Evolutionary conservation across 35 echinoderm and acorn worm species (phyloP).

Genomic region (Lytechinus variegatus): DNA sequence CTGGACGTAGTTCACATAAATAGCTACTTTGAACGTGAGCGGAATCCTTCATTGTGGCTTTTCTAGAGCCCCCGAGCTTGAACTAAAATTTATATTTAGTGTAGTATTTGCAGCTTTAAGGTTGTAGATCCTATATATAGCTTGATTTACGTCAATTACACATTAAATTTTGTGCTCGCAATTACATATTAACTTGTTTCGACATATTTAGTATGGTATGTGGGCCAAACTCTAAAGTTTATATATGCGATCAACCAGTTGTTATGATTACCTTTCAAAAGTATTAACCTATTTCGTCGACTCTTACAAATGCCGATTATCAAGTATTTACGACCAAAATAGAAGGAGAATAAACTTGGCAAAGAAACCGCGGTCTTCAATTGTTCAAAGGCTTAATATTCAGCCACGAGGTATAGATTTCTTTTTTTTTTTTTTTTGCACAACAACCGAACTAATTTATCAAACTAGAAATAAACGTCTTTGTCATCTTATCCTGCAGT

Average conservation of each 20-base stretch:
- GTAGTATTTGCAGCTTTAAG: not conserved
- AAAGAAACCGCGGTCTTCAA: not conserved
- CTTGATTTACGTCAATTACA: not conserved
- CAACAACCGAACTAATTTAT: conserved; percentile 38
- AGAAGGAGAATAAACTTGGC: not conserved
- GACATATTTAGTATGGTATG: not conserved
- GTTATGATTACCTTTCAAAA: not conserved
- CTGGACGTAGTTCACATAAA: not conserved
- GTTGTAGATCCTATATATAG: not conserved
- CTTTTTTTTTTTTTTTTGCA: not conserved
- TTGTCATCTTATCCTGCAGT: conserved; percentile 25
- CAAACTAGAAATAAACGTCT: conserved; percentile 32
- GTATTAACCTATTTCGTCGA: not conserved
- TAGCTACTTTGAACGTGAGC: not conserved
- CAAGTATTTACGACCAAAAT: not conserved
- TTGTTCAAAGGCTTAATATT: conserved; percentile 8
- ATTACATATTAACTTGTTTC: not conserved
- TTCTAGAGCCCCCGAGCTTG: not conserved
- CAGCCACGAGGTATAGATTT: conserved; percentile 22
- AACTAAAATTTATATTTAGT: not conserved
- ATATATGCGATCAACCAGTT: not conserved
- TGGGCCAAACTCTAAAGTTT: not conserved
- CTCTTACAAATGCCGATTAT: not conserved
- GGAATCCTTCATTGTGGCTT: not conserved
- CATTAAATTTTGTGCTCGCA: not conserved